Evolutionary conservation across 2,888 invertebrate genomes (phyloP).

Genomic region (Polyommatus icarus): DNA sequence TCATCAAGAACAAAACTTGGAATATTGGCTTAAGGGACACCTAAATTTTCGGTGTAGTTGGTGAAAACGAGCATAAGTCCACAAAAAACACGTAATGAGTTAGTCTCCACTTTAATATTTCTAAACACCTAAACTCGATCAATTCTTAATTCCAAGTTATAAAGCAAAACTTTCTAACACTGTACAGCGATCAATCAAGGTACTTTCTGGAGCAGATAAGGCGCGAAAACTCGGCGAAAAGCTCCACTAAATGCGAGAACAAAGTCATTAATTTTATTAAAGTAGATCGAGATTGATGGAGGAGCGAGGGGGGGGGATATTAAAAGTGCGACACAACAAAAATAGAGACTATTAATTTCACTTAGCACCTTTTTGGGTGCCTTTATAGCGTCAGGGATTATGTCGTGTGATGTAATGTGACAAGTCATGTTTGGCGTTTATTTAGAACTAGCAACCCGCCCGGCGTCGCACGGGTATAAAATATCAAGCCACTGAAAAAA

Average conservation of each 20-base stretch:
- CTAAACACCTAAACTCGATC: background rate
- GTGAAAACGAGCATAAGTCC: no score
- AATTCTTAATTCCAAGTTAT: background rate
- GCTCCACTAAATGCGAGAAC: slow-evolving; percentile 48
- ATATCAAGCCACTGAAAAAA: no score
- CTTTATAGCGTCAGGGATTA: background rate
- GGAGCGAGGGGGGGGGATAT: slow-evolving; percentile 37
- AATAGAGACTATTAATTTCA: slow-evolving; percentile 10
- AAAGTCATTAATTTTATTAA: slow-evolving; percentile 65
- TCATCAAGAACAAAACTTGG: no score
- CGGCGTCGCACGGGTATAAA: no score
- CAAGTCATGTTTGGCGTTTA: background rate
- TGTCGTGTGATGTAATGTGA: background rate
- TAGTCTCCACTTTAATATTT: background rate
- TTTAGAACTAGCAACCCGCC: no score
- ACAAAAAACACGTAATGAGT: no score
- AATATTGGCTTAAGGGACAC: no score
- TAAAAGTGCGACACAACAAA: slow-evolving; percentile 33
- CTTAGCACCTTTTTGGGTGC: slow-evolving; percentile 15
- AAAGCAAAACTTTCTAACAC: slow-evolving; percentile 34
- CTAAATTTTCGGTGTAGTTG: no score
- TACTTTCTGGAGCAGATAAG: slow-evolving; percentile 40
- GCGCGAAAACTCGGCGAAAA: slow-evolving; percentile 39
- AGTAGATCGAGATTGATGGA: slow-evolving; percentile 65
- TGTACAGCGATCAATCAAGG: slow-evolving; percentile 45